These are phyloP conservation scores for Ypsolopha sequella DNA, from an alignment of 2,888 invertebrate genomes.

Conservation along the genomic window DNA sequence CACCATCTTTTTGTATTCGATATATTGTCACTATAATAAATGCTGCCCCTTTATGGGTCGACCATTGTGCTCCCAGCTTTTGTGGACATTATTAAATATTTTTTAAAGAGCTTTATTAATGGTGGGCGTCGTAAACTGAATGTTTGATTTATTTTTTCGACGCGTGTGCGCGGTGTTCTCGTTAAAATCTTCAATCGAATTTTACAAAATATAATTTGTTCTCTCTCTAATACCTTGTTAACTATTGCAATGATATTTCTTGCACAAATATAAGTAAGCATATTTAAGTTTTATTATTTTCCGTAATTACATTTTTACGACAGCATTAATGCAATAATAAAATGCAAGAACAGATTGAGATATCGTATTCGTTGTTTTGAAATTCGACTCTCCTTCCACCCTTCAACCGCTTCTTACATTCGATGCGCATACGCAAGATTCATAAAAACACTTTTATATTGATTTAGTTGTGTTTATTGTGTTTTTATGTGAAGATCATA, in stretches of 20 bases:
- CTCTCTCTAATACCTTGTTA: background rate
- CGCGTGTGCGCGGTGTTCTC: constrained; percentile 56
- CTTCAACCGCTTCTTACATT: constrained; percentile 37
- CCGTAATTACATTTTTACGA: constrained; percentile 7
- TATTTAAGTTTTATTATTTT: background rate
- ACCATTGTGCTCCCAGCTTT: constrained; percentile 61
- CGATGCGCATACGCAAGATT: constrained; percentile 15
- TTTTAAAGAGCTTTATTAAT: constrained; percentile 71
- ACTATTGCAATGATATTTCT: background rate
- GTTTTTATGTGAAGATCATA: constrained; percentile 39
- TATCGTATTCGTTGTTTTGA: constrained; percentile 59
- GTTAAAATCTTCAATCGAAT: constrained; percentile 54
- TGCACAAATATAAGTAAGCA: background rate
- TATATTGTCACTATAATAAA: constrained; percentile 71
- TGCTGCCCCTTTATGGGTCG: constrained; percentile 65
- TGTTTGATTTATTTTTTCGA: constrained; percentile 70
- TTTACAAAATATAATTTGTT: too few species aligned
- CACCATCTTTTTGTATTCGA: constrained; percentile 70
- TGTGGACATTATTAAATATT: constrained; percentile 71
- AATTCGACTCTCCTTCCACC: constrained; percentile 42
- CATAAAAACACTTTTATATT: constrained; percentile 41
- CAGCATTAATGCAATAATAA: constrained; percentile 21
- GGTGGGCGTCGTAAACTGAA: constrained; percentile 62
- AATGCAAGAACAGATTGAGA: constrained; percentile 41
- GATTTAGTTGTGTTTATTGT: constrained; percentile 37